phyloP scores from a whole-genome alignment of 2,797 vertebrate species.

The Tachyglossus aculeatus region DNA sequence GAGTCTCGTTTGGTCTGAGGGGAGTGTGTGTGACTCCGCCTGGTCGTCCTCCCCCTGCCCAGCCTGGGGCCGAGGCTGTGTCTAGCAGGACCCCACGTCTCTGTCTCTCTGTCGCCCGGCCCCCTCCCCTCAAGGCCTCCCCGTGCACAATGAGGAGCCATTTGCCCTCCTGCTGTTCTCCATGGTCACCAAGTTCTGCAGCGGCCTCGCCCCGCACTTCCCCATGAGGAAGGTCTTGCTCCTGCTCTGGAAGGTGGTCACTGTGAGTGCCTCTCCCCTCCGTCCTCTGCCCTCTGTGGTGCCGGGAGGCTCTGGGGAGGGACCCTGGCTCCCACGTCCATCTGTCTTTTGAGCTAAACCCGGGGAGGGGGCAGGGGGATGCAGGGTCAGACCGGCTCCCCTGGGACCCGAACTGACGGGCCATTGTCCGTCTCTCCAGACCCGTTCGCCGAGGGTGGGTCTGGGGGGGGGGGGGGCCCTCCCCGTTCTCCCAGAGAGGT shows the following conservation, averaged over 20 bases:
- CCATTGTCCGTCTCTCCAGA: not conserved
- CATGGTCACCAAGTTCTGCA: constrained; percentile 97
- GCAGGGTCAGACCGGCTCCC: not conserved
- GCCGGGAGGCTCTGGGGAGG: not conserved
- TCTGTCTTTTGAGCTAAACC: not conserved
- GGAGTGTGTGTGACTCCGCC: too few relatives aligned
- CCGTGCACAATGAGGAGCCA: constrained; percentile 86
- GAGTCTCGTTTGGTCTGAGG: too few relatives aligned
- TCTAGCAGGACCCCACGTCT: too few relatives aligned
- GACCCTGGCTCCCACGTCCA: not conserved
- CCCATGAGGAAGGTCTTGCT: constrained; percentile 97
- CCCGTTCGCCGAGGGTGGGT: not conserved
- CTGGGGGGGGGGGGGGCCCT: not conserved
- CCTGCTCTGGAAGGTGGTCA: constrained; percentile 92
- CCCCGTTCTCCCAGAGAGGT: constrained; percentile 7
- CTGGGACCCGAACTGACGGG: too few relatives aligned
- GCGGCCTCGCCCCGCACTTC: constrained; percentile 91
- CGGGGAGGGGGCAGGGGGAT: not conserved
- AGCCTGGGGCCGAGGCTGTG: not conserved
- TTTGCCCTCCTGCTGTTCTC: constrained; percentile 93
- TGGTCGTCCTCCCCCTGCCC: too few relatives aligned
- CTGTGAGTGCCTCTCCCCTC: constrained; percentile 77
- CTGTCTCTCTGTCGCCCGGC: not conserved
- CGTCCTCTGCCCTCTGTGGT: not conserved
- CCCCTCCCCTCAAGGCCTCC: constrained; percentile 77